These are phyloP conservation scores for Caenorhabditis imperialis DNA, from an alignment of 2,888 invertebrate genomes.

Conservation along the genomic window DNA sequence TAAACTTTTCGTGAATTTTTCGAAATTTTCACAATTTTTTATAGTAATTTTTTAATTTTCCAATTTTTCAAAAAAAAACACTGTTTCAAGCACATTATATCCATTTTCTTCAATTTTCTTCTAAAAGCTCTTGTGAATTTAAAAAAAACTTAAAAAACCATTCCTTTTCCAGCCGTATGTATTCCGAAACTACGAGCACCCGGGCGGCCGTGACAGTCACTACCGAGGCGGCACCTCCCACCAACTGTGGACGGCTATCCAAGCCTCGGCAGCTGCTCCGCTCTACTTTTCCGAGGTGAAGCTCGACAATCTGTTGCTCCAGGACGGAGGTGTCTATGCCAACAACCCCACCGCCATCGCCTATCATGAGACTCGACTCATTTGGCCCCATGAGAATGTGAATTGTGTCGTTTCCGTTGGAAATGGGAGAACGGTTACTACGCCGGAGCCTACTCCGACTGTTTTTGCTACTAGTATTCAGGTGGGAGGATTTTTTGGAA, in stretches of 20 bases:
- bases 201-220: slow-evolving; percentile 82
- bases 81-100: too few relatives aligned
- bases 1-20: too few relatives aligned
- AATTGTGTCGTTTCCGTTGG: slow-evolving; percentile 89
- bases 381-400: slow-evolving; percentile 86
- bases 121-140: not conserved
- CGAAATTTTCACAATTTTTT: too few relatives aligned
- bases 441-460: slow-evolving; percentile 65
- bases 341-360: slow-evolving; percentile 89
- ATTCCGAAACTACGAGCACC: slow-evolving; percentile 87
- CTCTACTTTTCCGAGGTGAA: slow-evolving; percentile 90
- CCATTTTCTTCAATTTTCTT: too few relatives aligned
- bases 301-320: slow-evolving; percentile 79
- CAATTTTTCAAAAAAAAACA: too few relatives aligned
- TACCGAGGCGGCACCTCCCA: slow-evolving; percentile 76
- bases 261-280: slow-evolving; percentile 92
- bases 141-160: not conserved
- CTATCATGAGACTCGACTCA: slow-evolving; percentile 87
- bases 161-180: slow-evolving; percentile 83
- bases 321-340: slow-evolving; percentile 74
- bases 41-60: too few relatives aligned
- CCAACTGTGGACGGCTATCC: slow-evolving; percentile 69
- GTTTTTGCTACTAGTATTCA: slow-evolving; percentile 56
- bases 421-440: slow-evolving; percentile 81
- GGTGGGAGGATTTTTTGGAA: too few relatives aligned